Evolutionary conservation across 2,797 vertebrate species (phyloP).

Genomic region (Hyperoplus lanceolatus): DNA sequence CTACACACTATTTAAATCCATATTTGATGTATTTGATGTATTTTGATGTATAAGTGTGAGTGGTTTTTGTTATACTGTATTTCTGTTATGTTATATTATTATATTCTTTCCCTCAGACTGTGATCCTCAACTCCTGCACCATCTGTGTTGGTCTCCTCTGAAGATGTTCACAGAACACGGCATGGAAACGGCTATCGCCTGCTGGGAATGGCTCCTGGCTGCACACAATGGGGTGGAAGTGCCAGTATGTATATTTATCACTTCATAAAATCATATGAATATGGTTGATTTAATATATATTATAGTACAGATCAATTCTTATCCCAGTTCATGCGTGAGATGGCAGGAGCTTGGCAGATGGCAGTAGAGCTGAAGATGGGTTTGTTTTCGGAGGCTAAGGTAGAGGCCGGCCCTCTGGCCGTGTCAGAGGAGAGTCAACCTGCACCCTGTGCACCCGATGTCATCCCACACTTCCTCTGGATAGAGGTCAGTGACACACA

Average conservation of each 20-base stretch:
- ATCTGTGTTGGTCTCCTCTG: constrained; percentile 96
- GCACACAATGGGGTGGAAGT: constrained; percentile 95
- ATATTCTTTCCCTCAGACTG: constrained; percentile 84
- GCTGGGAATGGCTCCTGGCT: constrained; percentile 98
- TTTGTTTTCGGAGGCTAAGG: constrained; percentile 91
- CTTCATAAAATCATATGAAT: not conserved
- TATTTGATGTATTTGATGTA: too few species aligned
- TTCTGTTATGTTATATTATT: not conserved
- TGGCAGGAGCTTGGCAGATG: constrained; percentile 99
- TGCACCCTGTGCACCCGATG: constrained; percentile 91
- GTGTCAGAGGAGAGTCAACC: constrained; percentile 97
- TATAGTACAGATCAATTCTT: not conserved
- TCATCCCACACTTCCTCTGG: constrained; percentile 96
- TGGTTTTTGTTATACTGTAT: not conserved
- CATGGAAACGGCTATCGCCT: constrained; percentile 96
- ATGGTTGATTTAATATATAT: too few species aligned
- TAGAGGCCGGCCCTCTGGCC: constrained; percentile 93
- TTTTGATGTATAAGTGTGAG: too few species aligned
- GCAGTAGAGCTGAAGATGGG: constrained; percentile 95
- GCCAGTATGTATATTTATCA: constrained; percentile 84
- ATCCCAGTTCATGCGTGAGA: constrained; percentile 96
- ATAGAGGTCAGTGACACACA: constrained; percentile 88
- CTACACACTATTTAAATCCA: not conserved
- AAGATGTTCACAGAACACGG: constrained; percentile 96
- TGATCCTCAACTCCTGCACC: constrained; percentile 94